Evolutionary conservation across 2,888 invertebrate genomes (phyloP), one percentile per base, ranked within the genome.

Genomic region (Allacma fusca): DNA sequence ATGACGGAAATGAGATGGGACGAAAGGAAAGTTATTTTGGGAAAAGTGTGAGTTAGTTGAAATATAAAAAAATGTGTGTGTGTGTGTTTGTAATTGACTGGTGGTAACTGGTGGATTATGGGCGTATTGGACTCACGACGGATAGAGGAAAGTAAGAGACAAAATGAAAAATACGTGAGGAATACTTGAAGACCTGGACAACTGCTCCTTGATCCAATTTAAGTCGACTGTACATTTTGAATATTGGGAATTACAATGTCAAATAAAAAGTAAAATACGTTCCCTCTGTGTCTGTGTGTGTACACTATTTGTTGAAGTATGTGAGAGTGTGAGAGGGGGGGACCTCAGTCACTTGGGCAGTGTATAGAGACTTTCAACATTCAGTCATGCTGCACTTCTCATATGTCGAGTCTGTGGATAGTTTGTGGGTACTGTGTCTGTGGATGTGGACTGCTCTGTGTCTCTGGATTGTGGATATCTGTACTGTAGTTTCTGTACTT

Each of bases 241-340:
- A 62, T 62, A 26, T 24, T 62, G 1, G 9, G 23, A 62, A 62
- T 62, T 62, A 62, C 62, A 62, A 62, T 62, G 62, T 62, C 62
- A 62, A 62, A 21, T 24, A 62, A 62, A 62, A 62, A 24, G 5
- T 9, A 62, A 62, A 62, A 24, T 62, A 24, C 24, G 62, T 62
- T 26, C 62, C 62, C 62, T 62, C 62, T 62, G 24, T 62, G 13
- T 23, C 21, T 24, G n/a, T 62, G 12, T 23, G 13, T 21, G 26
- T 2, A 62, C 1, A 12, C 2, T 50, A 50, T 13, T 1, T 13
- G 16, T 50, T 50, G 2, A 16, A n/a, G 16, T 1, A 50, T 50
- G 50, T 2, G 16, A n/a, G 19, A 50, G 50, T 50, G 50, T 9
- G 4, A 40, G 40, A n/a, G n/a, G n/a, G n/a, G n/a, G n/a, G n/a